Evolutionary conservation across 2,888 invertebrate genomes (phyloP).

Genomic region (Peribatodes rhomboidaria): DNA sequence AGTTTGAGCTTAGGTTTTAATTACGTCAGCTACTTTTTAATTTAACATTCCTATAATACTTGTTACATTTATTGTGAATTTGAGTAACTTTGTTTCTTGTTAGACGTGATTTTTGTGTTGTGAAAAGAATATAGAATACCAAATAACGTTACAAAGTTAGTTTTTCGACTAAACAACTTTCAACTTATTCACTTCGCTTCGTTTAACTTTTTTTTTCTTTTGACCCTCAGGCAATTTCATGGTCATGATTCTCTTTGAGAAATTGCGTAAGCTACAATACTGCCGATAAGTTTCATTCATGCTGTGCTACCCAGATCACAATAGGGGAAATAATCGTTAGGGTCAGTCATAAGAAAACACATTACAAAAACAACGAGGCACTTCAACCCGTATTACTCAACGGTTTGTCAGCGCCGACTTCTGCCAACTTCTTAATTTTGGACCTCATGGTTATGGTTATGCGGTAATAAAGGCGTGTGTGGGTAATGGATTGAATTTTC

Average conservation of each 20-base stretch:
- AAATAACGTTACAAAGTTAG: not conserved
- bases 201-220: not conserved
- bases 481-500: conserved; percentile 27
- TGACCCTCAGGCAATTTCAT: not conserved
- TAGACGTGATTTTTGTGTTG: no score
- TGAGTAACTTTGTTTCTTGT: not conserved
- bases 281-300: conserved; percentile 5
- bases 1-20: not conserved
- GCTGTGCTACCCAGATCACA: conserved; percentile 69
- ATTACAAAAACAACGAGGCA: conserved; percentile 83
- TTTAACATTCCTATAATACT: not conserved
- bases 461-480: conserved; percentile 41
- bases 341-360: conserved; percentile 81
- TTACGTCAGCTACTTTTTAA: no score
- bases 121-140: no score
- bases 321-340: conserved; percentile 84
- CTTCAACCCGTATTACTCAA: conserved; percentile 76
- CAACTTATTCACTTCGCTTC: no score
- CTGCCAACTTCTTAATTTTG: conserved; percentile 73
- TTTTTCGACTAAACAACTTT: not conserved
- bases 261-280: conserved; percentile 5
- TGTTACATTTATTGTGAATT: not conserved
- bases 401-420: conserved; percentile 76
- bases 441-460: conserved; percentile 52
- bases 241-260: not conserved